phyloP scores from a whole-genome alignment of 2,797 vertebrate genomes.

The Esox masquinongy region DNA sequence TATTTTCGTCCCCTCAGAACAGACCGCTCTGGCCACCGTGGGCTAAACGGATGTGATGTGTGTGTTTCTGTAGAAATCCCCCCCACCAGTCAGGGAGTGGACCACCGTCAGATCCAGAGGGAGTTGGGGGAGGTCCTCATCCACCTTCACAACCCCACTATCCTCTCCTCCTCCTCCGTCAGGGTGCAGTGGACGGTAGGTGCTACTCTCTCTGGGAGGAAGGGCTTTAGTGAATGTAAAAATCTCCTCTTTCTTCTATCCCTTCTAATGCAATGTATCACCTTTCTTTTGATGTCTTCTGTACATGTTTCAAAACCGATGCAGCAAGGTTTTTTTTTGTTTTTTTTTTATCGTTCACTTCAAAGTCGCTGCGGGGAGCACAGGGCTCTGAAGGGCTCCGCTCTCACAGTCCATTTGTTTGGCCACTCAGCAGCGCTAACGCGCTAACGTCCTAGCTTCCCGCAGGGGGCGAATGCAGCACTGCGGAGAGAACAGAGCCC shows the following conservation, averaged over 20 bases:
- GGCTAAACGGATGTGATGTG: slow-evolving; percentile 19
- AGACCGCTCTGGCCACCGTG: neutral
- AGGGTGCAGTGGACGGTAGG: slow-evolving; percentile 98
- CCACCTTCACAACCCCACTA: slow-evolving; percentile 96
- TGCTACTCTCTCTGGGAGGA: slow-evolving; percentile 3
- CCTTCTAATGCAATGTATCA: too few relatives aligned
- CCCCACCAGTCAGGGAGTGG: slow-evolving; percentile 94
- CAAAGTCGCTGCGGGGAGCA: slow-evolving; percentile 41
- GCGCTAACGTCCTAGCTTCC: slow-evolving; percentile 33
- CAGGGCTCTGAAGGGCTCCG: slow-evolving; percentile 17
- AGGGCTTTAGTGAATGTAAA: neutral
- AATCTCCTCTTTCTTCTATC: too few relatives aligned
- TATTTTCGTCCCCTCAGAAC: neutral
- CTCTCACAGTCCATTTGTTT: slow-evolving; percentile 46
- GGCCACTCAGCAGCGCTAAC: slow-evolving; percentile 42
- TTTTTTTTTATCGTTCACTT: neutral
- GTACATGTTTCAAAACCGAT: too few relatives aligned
- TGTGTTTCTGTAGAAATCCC: slow-evolving; percentile 83
- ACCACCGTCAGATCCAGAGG: slow-evolving; percentile 95
- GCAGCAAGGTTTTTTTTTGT: slow-evolving; percentile 21
- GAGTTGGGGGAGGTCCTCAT: slow-evolving; percentile 92
- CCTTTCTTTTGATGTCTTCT: too few relatives aligned
- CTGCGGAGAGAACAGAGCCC: neutral
- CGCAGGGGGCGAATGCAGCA: slow-evolving; percentile 39
- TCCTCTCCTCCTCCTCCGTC: slow-evolving; percentile 95